Conservation (phyloP, 1,140 invertebrate genomes). For the Temnothorax nylanderi region DNA sequence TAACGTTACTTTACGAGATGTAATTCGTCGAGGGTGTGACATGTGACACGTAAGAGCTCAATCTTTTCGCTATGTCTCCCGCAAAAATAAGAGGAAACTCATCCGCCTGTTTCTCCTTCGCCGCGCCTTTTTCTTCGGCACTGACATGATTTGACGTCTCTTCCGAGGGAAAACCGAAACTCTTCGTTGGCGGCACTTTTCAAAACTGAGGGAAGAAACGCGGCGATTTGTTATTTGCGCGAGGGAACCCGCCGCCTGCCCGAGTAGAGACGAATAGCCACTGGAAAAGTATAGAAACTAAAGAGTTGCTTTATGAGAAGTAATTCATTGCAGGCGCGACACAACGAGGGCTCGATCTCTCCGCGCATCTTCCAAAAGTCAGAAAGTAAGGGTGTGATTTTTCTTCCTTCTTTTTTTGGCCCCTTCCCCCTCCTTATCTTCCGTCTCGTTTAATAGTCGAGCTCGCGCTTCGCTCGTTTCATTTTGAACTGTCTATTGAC, state of each 20-base stretch:
- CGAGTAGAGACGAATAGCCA: constrained; percentile 47
- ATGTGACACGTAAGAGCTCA: constrained; percentile 58
- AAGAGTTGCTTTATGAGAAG: constrained; percentile 65
- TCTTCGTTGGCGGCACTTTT: not conserved
- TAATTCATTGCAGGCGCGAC: constrained; percentile 69
- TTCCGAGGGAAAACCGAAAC: constrained; percentile 14
- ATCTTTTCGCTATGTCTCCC: constrained; percentile 31
- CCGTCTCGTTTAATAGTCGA: constrained; percentile 52
- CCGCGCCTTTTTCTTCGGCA: constrained; percentile 6
- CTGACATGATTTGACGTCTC: constrained; percentile 33
- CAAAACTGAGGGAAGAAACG: constrained; percentile 45
- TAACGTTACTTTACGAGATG: constrained; percentile 57
- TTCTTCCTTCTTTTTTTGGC: not conserved
- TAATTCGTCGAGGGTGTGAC: constrained; percentile 55
- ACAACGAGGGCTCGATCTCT: constrained; percentile 61
- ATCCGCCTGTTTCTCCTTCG: constrained; percentile 19
- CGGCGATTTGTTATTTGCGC: constrained; percentile 46
- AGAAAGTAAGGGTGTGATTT: constrained; percentile 16
- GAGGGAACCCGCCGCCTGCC: not conserved
- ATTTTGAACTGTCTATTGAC: constrained; percentile 55
- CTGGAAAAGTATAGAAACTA: constrained; percentile 1
- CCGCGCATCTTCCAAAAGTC: constrained; percentile 37
- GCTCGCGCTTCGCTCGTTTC: constrained; percentile 38
- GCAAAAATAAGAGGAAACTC: constrained; percentile 17
- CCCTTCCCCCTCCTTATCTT: constrained; percentile 11